Base-by-base conservation (phyloP, 2,113 vertebrate genomes). In the Plotosus lineatus region DNA sequence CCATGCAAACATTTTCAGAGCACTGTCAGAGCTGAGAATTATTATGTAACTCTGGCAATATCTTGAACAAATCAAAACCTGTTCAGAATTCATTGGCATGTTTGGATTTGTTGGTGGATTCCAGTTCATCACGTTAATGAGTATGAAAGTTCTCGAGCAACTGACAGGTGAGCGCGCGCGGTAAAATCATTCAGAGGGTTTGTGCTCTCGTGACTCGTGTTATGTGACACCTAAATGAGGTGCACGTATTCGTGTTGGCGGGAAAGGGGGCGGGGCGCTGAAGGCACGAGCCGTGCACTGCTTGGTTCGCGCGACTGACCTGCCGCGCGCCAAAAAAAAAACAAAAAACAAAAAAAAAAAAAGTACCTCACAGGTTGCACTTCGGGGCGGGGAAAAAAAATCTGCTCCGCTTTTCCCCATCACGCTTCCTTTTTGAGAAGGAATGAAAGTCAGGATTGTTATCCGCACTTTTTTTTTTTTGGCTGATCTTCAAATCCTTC, bases 231-330 rank as follows among this genome's bases (percentile, higher is more conserved):
- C 44, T 71, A 10, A 50, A 33, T 21, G 46, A 51, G 1, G 46
- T 21, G n/a, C n/a, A n/a, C n/a, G 69, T 31, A 31, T 10, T 21
- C 19, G 44, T 33, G 15, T 50, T 72, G 69, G 69, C 44, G 44
- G 69, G 68, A 50, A 4, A 50, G 44, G 11, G 44, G 69, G 69
- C 69, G 46, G 44, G 69, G 69, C 46, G 28, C 69, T 50, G 8
- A 50, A 50, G 69, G 46, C 69, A 72, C 69, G 69, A 72, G 69
- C 44, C 68, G 66, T 28, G 28, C 68, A 26, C 15, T 48, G 14
- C 44, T 21, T 28, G n/a, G 26, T 44, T 68, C 40, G 12, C 44
- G 40, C 66, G 63, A 33, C 33, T 40, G 36, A 40, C 36, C 6
- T 66, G 19, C 21, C n/a, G 21, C 38, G 40, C 40, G 46, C 69